Evolutionary conservation across 1,140 invertebrate genomes (phyloP).

Genomic region (Drosophila sulfurigaster): DNA sequence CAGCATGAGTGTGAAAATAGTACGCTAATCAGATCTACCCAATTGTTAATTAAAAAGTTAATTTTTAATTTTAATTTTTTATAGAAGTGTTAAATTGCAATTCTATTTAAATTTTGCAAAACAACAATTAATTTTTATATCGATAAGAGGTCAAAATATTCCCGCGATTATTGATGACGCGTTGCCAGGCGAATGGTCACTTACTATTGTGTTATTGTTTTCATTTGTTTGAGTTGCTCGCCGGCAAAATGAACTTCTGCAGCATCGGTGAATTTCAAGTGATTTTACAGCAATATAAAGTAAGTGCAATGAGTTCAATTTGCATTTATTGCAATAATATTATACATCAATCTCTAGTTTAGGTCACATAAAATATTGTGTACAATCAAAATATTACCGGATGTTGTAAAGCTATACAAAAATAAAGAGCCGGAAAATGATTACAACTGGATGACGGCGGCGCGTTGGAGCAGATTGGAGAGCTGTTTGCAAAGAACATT

Average conservation of each 20-base stretch:
- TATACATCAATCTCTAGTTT: conserved; percentile 36
- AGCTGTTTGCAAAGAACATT: conserved; percentile 36
- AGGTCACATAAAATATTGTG: conserved; percentile 46
- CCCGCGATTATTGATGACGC: not conserved
- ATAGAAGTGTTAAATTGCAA: too few species aligned
- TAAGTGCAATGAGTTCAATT: conserved; percentile 7
- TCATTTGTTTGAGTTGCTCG: conserved; percentile 18
- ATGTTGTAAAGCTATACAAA: conserved; percentile 27
- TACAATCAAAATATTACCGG: conserved; percentile 53
- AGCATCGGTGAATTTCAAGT: conserved; percentile 46
- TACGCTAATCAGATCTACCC: too few species aligned
- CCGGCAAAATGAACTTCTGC: conserved; percentile 48
- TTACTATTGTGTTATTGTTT: not conserved
- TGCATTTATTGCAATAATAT: not conserved
- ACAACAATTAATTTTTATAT: not conserved
- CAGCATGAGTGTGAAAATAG: too few species aligned
- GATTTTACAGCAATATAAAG: conserved; percentile 54
- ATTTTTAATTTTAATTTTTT: too few species aligned
- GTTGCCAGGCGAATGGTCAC: not conserved
- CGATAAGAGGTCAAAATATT: not conserved
- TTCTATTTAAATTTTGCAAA: not conserved
- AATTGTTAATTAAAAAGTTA: too few species aligned
- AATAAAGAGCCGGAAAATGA: conserved; percentile 28
- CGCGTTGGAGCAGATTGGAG: conserved; percentile 53
- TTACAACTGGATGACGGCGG: conserved; percentile 64